Percentiles rank a stretch among this genome's conserved stretches.
Evolutionary conservation across 2,888 invertebrate species (phyloP).

Genomic region (Pyralis farinalis): DNA sequence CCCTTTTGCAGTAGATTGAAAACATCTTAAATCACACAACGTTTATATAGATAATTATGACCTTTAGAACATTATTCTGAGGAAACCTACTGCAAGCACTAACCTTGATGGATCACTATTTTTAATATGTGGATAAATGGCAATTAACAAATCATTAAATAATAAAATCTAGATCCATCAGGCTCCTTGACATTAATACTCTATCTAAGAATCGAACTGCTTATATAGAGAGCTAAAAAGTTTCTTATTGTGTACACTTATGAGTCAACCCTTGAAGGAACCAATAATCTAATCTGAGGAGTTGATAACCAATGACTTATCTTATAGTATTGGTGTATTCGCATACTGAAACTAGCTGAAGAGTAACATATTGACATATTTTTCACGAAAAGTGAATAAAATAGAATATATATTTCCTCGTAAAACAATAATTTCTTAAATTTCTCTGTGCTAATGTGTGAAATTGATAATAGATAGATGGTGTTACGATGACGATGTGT

Average conservation of each 20-base stretch:
- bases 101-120: too few relatives aligned
- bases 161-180: neutral
- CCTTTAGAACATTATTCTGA: too few relatives aligned
- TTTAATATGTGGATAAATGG: too few relatives aligned
- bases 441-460: slow-evolving; percentile 9
- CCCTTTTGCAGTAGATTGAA: too few relatives aligned
- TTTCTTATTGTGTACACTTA: neutral
- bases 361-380: slow-evolving; percentile 1
- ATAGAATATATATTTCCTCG: neutral
- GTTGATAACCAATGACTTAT: slow-evolving; percentile 62
- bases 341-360: slow-evolving; percentile 25
- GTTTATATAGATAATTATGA: too few relatives aligned
- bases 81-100: too few relatives aligned
- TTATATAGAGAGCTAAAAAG: neutral
- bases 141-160: too few relatives aligned
- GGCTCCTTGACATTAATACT: slow-evolving; percentile 2
- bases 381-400: neutral
- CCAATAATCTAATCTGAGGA: slow-evolving; percentile 65
- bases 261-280: slow-evolving; percentile 50
- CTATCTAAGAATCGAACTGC: neutral
- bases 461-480: slow-evolving; percentile 13
- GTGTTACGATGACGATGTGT: slow-evolving; percentile 22
- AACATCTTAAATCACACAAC: too few relatives aligned
- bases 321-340: slow-evolving; percentile 51
- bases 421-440: slow-evolving; percentile 10